Evolutionary conservation across 2,888 invertebrate genomes (phyloP), one percentile per base, ranked within the genome.

Genomic region (Cheilosia vernalis): DNA sequence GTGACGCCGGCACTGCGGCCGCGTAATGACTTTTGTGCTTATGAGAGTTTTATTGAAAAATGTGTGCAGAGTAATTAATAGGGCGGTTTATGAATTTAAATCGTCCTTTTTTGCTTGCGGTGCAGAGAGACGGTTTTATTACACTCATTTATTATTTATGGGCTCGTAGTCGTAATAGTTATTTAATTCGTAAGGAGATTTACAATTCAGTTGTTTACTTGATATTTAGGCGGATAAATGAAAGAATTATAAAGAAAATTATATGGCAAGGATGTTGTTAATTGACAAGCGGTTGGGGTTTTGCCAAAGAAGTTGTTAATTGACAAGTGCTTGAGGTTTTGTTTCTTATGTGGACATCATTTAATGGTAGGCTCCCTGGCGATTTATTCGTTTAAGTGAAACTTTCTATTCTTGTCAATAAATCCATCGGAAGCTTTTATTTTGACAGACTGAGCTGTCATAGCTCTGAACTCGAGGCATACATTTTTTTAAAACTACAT

Each of bases 11-110:
- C 47, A 60, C 15, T 19, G 60, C 30, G 4, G 21, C 15, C 33
- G 49, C 51, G 33, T 78, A 83, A 78, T 83, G 72, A 66, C 77
- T 66, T 70, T 47, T 33, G 66, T 70, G 56, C 63, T 73, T 78
- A 78, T 56, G 63, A 53, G 63, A 53, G 33, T 63, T 78, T 78
- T 73, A 83, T 73, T 78, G 66, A 73, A 78, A 77, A 78, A 67
- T 49, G 13, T 72, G 33, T 61, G 13, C 63, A 37, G 47, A 70
- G 78, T 70, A 69, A 78, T 78, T 78, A 78, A 70, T 72, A 79
- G 61, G 53, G 53, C 10, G 44, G 61, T 61, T 77, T 69, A 47
- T 69, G 58, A 69, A 72, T 51, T 72, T 49, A 40, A 76, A 66
- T 56, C 30, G 9, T 7, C 17, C 30, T 27, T 53, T 53, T 21